These are phyloP conservation scores for Parthenolecanium corni DNA, from an alignment of 2,888 invertebrate genomes.

Conservation along the genomic window DNA sequence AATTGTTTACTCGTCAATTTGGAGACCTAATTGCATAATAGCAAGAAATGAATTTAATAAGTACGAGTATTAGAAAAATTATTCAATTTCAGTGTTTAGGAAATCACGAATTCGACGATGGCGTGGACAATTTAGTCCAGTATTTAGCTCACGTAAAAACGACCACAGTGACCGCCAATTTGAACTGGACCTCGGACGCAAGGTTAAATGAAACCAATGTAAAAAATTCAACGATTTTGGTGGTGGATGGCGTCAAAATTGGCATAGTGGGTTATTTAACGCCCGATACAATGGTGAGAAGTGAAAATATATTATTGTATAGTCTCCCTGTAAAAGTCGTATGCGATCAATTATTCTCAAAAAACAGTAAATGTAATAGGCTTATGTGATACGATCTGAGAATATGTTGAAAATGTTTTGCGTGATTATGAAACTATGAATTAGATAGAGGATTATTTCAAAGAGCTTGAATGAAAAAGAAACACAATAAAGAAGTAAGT, in stretches of 20 bases:
- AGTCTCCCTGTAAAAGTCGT: no score
- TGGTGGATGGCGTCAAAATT: conserved; percentile 44
- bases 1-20: not conserved
- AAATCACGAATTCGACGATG: conserved; percentile 86
- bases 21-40: not conserved
- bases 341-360: no score
- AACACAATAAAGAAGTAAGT: no score
- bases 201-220: conserved; percentile 38
- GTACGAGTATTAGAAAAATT: no score
- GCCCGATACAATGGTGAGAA: conserved; percentile 53
- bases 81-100: conserved; percentile 73
- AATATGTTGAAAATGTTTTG: no score
- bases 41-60: not conserved
- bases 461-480: no score
- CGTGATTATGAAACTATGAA: no score
- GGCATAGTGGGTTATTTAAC: conserved; percentile 82
- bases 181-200: conserved; percentile 42
- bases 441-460: no score
- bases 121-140: conserved; percentile 58
- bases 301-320: not conserved
- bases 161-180: conserved; percentile 41
- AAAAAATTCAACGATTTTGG: conserved; percentile 1
- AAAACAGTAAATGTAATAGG: no score
- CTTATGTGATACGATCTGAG: no score
- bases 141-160: conserved; percentile 57